A percentile compares a stretch with the other conserved stretches of the same genome.
phyloP scores from a whole-genome alignment of 64 coral and sea anemone genomes.

The Pocillopora damicornis region DNA sequence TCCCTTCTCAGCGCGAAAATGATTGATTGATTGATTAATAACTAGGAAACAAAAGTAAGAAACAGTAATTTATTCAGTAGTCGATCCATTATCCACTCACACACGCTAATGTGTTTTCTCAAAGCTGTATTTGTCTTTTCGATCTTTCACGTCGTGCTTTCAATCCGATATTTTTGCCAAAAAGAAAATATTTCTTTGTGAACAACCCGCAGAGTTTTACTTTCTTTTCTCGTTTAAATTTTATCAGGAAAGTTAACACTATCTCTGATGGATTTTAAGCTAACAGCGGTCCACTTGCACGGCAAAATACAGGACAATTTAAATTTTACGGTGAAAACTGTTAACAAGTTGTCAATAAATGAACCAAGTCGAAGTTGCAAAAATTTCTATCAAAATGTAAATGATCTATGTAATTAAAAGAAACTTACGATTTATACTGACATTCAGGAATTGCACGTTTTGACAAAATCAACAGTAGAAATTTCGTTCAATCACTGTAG shows the following conservation, averaged over 20 bases:
- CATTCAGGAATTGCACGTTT: too few species aligned
- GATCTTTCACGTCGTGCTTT: slow-evolving; percentile 1
- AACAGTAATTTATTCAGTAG: background rate
- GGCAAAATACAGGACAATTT: too few species aligned
- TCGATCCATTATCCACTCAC: background rate
- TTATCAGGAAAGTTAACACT: background rate
- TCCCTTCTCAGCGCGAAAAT: too few species aligned
- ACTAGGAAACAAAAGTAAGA: background rate
- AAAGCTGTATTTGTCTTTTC: background rate
- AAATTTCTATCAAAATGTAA: background rate
- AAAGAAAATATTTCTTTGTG: background rate
- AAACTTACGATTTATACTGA: background rate
- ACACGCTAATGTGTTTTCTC: slow-evolving; percentile 15
- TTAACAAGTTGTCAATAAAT: background rate
- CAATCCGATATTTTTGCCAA: background rate
- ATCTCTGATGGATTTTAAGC: background rate
- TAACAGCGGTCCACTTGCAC: background rate
- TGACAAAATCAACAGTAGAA: too few species aligned
- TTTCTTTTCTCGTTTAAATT: background rate
- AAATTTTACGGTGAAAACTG: background rate
- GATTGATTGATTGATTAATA: too few species aligned
- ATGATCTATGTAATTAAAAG: background rate
- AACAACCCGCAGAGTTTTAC: background rate
- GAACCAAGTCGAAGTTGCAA: background rate
- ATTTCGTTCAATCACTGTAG: too few species aligned